Evolutionary conservation across 2,113 vertebrate species (phyloP).

Genomic region (Panurus biarmicus): DNA sequence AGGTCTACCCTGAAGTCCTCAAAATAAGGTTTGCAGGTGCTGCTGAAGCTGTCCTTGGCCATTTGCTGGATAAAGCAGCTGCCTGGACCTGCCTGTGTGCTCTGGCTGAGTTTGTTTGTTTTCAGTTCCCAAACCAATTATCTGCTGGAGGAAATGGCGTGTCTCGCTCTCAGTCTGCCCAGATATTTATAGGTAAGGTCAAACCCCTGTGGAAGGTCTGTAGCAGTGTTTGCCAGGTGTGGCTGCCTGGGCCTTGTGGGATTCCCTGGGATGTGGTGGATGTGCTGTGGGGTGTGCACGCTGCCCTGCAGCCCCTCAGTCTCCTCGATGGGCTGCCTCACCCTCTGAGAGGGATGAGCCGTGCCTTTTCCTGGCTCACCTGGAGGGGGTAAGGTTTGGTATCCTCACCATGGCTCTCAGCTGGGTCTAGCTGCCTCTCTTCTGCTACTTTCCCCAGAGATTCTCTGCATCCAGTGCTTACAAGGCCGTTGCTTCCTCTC

Average conservation of each 20-base stretch:
- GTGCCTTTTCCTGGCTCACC: background rate
- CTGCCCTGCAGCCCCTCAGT: background rate
- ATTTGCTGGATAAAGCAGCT: background rate
- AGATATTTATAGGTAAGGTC: constrained; percentile 31
- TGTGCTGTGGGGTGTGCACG: background rate
- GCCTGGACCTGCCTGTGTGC: background rate
- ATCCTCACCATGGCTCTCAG: background rate
- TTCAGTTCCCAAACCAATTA: background rate
- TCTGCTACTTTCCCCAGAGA: background rate
- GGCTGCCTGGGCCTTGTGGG: background rate
- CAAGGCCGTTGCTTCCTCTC: background rate
- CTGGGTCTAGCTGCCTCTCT: background rate
- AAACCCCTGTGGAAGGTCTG: background rate
- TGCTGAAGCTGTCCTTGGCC: background rate
- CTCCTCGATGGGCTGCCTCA: fast-evolving
- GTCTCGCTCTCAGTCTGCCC: background rate
- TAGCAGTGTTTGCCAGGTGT: background rate
- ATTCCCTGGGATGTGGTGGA: background rate
- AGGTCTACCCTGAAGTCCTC: background rate
- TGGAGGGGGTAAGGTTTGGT: background rate
- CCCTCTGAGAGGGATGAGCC: background rate
- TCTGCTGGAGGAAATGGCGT: background rate
- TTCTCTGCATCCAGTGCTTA: background rate
- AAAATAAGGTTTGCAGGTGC: background rate
- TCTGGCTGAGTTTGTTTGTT: background rate